phyloP scores from a whole-genome alignment of 92 coral and sea anemone genomes.

The Epizoanthus rinbou region DNA sequence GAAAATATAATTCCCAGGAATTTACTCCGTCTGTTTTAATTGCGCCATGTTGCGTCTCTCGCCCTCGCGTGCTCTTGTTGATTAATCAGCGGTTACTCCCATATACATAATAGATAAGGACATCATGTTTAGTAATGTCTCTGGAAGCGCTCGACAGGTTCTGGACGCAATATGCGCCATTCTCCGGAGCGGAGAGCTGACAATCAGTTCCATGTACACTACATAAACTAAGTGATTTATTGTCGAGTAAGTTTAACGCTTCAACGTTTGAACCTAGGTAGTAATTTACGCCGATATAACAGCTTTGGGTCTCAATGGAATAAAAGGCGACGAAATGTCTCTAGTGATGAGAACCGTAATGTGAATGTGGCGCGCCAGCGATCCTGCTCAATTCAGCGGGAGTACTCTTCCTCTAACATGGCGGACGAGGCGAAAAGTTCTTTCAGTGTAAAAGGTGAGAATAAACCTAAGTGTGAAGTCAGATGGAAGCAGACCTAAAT shows the following conservation, averaged over 20 bases:
- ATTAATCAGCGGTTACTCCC: too few relatives aligned
- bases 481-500: too few relatives aligned
- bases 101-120: too few relatives aligned
- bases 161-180: too few relatives aligned
- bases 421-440: neutral
- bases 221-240: too few relatives aligned
- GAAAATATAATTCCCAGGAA: too few relatives aligned
- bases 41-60: too few relatives aligned
- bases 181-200: too few relatives aligned
- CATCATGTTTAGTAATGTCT: too few relatives aligned
- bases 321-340: conserved; percentile 33
- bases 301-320: conserved; percentile 52
- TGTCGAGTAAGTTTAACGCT: neutral
- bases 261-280: neutral
- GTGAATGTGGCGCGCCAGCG: conserved; percentile 34
- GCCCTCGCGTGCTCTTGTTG: too few relatives aligned
- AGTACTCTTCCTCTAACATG: conserved; percentile 17
- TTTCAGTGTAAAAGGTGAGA: neutral
- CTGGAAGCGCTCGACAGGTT: too few relatives aligned
- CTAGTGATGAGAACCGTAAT: conserved; percentile 33
- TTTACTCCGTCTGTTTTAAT: too few relatives aligned
- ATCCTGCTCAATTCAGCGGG: conserved; percentile 40
- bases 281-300: conserved; percentile 58
- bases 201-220: neutral
- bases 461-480: neutral